A percentile compares a stretch with the other conserved stretches of the same genome.
These are phyloP conservation scores for Pseudomyrmex sp. DNA, from an alignment of 1,140 invertebrate genomes.

Conservation along the genomic window DNA sequence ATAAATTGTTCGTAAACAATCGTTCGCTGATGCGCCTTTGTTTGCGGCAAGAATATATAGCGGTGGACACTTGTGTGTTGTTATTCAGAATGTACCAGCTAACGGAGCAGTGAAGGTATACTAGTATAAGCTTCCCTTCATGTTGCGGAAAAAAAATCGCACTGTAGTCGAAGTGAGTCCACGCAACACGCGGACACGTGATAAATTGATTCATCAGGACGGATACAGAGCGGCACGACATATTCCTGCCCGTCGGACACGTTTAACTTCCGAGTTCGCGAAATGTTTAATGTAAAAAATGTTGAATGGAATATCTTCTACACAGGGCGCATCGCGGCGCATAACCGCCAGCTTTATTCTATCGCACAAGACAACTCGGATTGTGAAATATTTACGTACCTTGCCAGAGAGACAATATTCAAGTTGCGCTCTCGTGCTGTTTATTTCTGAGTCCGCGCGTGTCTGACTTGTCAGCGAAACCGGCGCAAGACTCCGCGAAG, in stretches of 20 bases:
- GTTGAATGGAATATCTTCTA: not conserved
- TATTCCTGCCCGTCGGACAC: slow-evolving; percentile 13
- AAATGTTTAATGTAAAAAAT: slow-evolving; percentile 27
- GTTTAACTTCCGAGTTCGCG: slow-evolving; percentile 27
- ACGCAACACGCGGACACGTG: not conserved
- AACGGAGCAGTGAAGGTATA: no score
- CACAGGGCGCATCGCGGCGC: not conserved
- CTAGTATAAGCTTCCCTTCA: no score
- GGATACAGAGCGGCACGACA: slow-evolving; percentile 11
- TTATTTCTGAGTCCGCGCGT: not conserved
- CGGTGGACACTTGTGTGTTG: no score
- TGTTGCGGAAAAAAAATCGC: slow-evolving; percentile 2
- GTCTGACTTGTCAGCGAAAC: not conserved
- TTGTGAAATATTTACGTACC: not conserved
- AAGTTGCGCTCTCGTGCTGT: not conserved
- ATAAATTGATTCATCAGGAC: slow-evolving; percentile 54
- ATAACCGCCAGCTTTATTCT: not conserved
- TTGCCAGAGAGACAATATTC: not conserved
- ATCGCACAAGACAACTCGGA: not conserved
- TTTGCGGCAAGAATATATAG: no score
- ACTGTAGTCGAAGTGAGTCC: slow-evolving; percentile 4
- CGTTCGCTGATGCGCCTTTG: no score
- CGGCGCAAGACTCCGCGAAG: not conserved
- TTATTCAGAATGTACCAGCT: no score
- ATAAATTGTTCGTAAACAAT: no score